Conservation (phyloP, 1,140 invertebrate genomes). For the Sipha flava region DNA sequence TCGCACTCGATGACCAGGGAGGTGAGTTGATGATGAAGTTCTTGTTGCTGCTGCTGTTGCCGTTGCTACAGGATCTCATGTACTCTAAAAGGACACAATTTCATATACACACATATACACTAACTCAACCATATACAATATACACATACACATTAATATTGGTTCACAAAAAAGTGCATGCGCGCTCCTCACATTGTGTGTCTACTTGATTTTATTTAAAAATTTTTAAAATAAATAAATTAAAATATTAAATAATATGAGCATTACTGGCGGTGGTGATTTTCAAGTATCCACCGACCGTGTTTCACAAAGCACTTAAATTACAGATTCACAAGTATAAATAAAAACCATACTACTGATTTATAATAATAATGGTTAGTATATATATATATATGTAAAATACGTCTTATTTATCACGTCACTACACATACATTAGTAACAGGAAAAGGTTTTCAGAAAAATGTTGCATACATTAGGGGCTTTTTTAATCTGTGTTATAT, state of each 20-base stretch:
- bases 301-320: neutral
- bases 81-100: neutral
- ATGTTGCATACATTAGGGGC: neutral
- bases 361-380: neutral
- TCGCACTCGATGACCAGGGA: constrained; percentile 98
- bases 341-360: no score
- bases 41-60: neutral
- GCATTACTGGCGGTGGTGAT: constrained; percentile 13
- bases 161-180: neutral
- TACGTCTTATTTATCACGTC: neutral
- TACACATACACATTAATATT: neutral
- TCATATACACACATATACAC: neutral
- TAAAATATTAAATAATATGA: neutral
- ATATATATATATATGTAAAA: neutral
- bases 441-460: neutral
- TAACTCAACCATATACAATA: neutral
- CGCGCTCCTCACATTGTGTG: neutral
- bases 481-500: neutral
- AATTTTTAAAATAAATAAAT: neutral
- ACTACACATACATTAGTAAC: neutral
- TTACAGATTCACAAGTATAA: neutral
- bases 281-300: neutral
- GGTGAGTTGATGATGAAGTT: constrained; percentile 60
- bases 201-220: neutral
- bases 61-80: neutral